These are phyloP conservation scores for Panopea generosa DNA, from an alignment of 2,888 invertebrate genomes.

Conservation along the genomic window DNA sequence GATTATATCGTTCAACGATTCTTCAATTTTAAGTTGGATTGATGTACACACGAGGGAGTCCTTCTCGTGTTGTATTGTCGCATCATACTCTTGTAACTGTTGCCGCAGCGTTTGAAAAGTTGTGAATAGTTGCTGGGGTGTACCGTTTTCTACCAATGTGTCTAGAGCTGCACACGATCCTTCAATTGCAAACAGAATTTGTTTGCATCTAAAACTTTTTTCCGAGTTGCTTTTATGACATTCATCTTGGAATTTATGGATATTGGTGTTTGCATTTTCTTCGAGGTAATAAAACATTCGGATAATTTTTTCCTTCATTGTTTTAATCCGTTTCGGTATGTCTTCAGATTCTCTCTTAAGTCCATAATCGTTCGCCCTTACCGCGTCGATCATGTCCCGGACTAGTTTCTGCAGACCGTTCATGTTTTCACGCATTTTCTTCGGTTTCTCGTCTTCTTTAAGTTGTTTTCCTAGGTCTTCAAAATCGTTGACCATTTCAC, in stretches of 20 bases:
- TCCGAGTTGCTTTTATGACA: conserved; percentile 38
- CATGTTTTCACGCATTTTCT: conserved; percentile 36
- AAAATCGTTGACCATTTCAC: conserved; percentile 43
- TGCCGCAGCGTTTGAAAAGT: conserved; percentile 38
- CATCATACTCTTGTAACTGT: conserved; percentile 47
- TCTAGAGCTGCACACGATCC: conserved; percentile 41
- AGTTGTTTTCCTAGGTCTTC: conserved; percentile 32
- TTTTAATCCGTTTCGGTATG: conserved; percentile 40
- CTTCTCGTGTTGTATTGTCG: conserved; percentile 35
- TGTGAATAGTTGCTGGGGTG: conserved; percentile 39
- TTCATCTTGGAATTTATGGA: conserved; percentile 35
- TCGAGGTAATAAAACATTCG: conserved; percentile 51
- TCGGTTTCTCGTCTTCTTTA: conserved; percentile 22
- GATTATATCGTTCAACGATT: conserved; percentile 17
- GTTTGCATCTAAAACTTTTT: conserved; percentile 45
- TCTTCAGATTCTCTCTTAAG: conserved; percentile 44
- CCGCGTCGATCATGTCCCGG: conserved; percentile 40
- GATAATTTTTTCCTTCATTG: conserved; percentile 48
- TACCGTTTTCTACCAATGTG: conserved; percentile 39
- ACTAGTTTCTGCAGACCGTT: conserved; percentile 37
- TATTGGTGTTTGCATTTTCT: conserved; percentile 30
- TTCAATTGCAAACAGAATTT: conserved; percentile 43
- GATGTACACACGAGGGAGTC: conserved; percentile 27
- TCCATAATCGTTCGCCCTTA: conserved; percentile 40
- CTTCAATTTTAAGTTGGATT: conserved; percentile 31